Conservation (phyloP, 2,113 vertebrate genomes). For the Istiophorus platypterus region DNA sequence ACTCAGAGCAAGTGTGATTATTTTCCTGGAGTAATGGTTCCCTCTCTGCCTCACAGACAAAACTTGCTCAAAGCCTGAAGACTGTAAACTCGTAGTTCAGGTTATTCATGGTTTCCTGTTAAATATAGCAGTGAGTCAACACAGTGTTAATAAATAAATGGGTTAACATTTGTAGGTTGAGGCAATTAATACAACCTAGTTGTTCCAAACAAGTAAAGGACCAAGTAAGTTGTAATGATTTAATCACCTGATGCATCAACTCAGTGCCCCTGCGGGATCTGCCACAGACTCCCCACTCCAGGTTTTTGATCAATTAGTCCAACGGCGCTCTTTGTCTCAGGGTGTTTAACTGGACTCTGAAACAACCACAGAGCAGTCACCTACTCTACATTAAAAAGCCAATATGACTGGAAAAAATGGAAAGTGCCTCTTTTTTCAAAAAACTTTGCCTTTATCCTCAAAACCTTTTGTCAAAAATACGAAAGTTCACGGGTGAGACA, state of each 20-base stretch:
- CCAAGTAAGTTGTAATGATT: neutral
- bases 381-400: neutral
- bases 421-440: neutral
- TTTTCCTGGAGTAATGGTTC: slow-evolving; percentile 14
- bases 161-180: neutral
- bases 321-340: slow-evolving; percentile 1
- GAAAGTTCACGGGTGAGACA: no score
- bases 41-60: neutral
- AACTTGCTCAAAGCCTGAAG: neutral
- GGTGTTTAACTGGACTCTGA: slow-evolving; percentile 37
- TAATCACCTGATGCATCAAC: slow-evolving; percentile 19
- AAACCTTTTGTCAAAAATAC: neutral
- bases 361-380: neutral
- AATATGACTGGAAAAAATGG: neutral
- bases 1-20: neutral
- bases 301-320: slow-evolving; percentile 53
- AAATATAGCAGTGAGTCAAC: neutral
- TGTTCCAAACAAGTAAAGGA: no score
- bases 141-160: neutral
- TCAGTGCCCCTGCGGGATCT: neutral
- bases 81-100: slow-evolving; percentile 1
- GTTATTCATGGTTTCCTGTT: neutral
- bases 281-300: neutral
- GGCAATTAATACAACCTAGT: neutral
- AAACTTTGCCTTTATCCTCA: neutral